Base-by-base conservation (phyloP, 2,888 invertebrate species). In the Trachelus tabidus region DNA sequence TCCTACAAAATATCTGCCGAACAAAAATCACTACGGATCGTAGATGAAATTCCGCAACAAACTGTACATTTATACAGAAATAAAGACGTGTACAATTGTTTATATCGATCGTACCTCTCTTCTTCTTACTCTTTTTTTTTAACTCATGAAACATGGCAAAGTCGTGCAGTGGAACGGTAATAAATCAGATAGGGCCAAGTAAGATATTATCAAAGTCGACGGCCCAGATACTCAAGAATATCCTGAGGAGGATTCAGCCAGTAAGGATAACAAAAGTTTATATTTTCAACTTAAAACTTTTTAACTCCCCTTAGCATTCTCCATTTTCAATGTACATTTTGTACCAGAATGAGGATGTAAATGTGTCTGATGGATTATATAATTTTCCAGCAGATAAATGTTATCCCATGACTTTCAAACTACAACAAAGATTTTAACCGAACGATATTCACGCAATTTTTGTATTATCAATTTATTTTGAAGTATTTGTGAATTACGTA, bases 51-150 rank as follows among this genome's bases (percentile, higher is more conserved):
- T 56, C 23, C 23, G 23, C 56, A 56, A 23, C 9, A 23, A 56
- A 9, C 56, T 56, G 56, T 56, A 56, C 23, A 56, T 56, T 23
- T 23, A 56, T 56, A 56, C 6, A 56, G 56, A 56, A 56, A 23
- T 56, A 56, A 23, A 56, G 56, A 56, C 23, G 23, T 56, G 23
- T 9, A 56, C 69, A 34, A 40, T 75, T 40, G 12, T 78, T 79
- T 76, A 6, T 34, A 75, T 69, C 31, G 33, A 73, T 56, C 56
- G 23, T 56, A 23, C 23, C 56, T 56, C 2, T 23, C 23, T 56
- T 23, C 1, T 23, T 40, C 40, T 40, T 9, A 6, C 23, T 40
- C 40, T 6, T 40, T 40, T 1, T 23, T 15, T 40, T 40, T 6
- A 15, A 40, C 40, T 56, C 23, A 56, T 56, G 56, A 56, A 56